Evolutionary conservation across 2,797 vertebrate species (phyloP).

Genomic region (Philypnodon macrostomus): DNA sequence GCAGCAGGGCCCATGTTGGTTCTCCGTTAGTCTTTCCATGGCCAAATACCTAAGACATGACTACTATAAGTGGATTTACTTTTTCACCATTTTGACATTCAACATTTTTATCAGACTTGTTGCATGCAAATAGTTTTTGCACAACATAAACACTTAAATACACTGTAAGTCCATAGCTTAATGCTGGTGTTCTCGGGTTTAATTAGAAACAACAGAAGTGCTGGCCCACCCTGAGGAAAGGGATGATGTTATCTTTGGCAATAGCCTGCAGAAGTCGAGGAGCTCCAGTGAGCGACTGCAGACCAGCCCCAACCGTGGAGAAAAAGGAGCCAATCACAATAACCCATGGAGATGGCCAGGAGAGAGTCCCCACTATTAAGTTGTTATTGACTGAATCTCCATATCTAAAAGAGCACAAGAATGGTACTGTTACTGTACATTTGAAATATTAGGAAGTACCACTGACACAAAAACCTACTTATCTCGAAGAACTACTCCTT

Average conservation of each 20-base stretch:
- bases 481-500: constrained; percentile 93
- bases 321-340: constrained; percentile 98
- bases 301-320: constrained; percentile 92
- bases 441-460: neutral
- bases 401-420: constrained; percentile 74
- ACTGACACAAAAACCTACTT: constrained; percentile 80
- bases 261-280: constrained; percentile 94
- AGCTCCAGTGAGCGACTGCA: constrained; percentile 94
- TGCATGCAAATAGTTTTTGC: neutral
- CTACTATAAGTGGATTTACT: neutral
- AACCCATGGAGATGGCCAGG: constrained; percentile 97
- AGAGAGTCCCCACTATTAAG: constrained; percentile 92
- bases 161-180: neutral
- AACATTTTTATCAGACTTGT: neutral
- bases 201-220: constrained; percentile 1
- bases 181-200: neutral
- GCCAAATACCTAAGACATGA: constrained; percentile 84
- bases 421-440: neutral
- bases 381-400: constrained; percentile 90
- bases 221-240: constrained; percentile 88
- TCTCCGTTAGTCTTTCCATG: constrained; percentile 94
- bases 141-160: no score
- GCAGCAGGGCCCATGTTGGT: constrained; percentile 92
- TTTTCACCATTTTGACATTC: neutral
- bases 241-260: constrained; percentile 97